Conservation (phyloP, 2,888 invertebrate genomes). For the Spodoptera littoralis region DNA sequence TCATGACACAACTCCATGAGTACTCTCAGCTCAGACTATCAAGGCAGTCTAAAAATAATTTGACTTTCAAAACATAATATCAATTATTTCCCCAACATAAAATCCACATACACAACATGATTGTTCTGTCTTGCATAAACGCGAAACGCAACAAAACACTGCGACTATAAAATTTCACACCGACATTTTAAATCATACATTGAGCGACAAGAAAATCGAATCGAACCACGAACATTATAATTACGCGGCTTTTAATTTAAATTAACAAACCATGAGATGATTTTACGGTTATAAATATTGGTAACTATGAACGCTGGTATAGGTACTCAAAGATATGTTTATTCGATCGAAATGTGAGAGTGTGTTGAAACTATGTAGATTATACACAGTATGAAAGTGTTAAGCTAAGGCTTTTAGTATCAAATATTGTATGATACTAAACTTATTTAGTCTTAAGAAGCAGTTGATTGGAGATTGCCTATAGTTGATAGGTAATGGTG, state of each 20-base stretch:
- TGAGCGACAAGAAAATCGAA: slow-evolving; percentile 76
- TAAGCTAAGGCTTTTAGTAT: slow-evolving; percentile 64
- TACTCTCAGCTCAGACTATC: too few relatives aligned
- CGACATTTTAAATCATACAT: slow-evolving; percentile 70
- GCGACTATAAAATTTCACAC: slow-evolving; percentile 63
- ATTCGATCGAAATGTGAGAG: slow-evolving; percentile 52
- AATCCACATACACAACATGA: slow-evolving; percentile 13
- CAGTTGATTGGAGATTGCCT: too few relatives aligned
- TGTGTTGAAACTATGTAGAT: slow-evolving; percentile 60
- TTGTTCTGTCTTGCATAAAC: slow-evolving; percentile 52
- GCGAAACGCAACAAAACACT: slow-evolving; percentile 54
- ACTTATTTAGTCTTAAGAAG: too few relatives aligned
- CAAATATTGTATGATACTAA: slow-evolving; percentile 45
- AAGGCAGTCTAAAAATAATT: background rate
- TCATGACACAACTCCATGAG: too few relatives aligned
- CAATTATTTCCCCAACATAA: slow-evolving; percentile 1
- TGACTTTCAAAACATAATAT: background rate
- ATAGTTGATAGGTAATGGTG: too few relatives aligned
- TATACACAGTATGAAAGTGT: slow-evolving; percentile 64
- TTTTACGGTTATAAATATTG: slow-evolving; percentile 75
- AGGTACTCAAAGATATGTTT: slow-evolving; percentile 60
- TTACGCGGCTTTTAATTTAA: slow-evolving; percentile 80
- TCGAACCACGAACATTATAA: slow-evolving; percentile 73
- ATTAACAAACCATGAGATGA: slow-evolving; percentile 79
- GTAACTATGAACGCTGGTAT: slow-evolving; percentile 63